Conservation (phyloP, 2,888 invertebrate genomes). For the Papilio protenor region DNA sequence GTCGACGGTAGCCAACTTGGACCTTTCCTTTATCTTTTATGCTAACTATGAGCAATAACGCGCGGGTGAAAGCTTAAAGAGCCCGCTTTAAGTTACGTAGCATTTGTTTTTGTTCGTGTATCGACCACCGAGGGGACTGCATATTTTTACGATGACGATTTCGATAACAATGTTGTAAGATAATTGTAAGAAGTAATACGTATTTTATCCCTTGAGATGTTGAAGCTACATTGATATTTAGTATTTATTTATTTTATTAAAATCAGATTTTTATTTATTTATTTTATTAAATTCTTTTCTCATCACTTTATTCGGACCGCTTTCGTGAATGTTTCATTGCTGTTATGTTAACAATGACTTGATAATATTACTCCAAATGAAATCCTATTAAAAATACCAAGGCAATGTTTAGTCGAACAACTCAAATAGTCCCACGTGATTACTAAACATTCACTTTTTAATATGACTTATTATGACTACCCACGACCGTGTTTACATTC, state of each 20-base stretch:
- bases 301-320: background rate
- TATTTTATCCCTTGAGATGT: background rate
- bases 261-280: background rate
- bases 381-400: background rate
- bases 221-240: background rate
- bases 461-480: constrained; percentile 3
- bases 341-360: background rate
- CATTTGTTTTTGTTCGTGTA: constrained; percentile 25
- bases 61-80: constrained; percentile 55
- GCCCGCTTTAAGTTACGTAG: constrained; percentile 15
- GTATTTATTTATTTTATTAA: background rate
- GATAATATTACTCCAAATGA: background rate
- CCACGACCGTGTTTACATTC: background rate
- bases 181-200: background rate
- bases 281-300: background rate
- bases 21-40: constrained; percentile 52
- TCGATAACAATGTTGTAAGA: constrained; percentile 11
- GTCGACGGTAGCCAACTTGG: constrained; percentile 53
- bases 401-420: background rate
- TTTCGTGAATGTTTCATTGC: background rate
- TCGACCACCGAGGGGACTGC: constrained; percentile 25
- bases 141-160: constrained; percentile 16
- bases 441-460: constrained; percentile 2
- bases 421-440: constrained; percentile 1
- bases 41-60: constrained; percentile 60